These are phyloP conservation scores for Drosophila punjabiensis DNA, from an alignment of 1,140 invertebrate species.

Conservation along the genomic window DNA sequence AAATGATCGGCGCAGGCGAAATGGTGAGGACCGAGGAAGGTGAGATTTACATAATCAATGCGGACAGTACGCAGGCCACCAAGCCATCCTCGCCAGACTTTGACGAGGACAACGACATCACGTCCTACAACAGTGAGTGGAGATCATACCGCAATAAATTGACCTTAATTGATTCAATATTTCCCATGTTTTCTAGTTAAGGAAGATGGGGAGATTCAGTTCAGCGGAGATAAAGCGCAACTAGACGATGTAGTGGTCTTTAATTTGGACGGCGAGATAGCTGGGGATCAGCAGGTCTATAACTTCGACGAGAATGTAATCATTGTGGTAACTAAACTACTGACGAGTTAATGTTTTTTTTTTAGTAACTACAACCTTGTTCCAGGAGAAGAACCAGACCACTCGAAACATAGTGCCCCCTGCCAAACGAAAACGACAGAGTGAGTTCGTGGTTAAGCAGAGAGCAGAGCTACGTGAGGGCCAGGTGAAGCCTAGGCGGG, in stretches of 20 bases:
- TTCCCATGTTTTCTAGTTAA: conserved; percentile 45
- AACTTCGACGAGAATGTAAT: conserved; percentile 64
- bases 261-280: conserved; percentile 69
- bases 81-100: conserved; percentile 41
- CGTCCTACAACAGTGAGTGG: conserved; percentile 73
- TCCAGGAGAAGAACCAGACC: conserved; percentile 50
- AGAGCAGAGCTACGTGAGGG: neutral
- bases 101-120: conserved; percentile 53
- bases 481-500: conserved; percentile 27
- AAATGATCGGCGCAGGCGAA: conserved; percentile 42
- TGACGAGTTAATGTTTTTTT: no score
- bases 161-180: neutral
- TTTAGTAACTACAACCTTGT: neutral
- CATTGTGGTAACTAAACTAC: conserved; percentile 45
- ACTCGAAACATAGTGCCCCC: neutral
- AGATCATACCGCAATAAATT: neutral
- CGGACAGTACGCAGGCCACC: conserved; percentile 19
- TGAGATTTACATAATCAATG: conserved; percentile 67
- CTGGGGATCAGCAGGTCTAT: conserved; percentile 55
- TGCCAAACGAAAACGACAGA: conserved; percentile 26
- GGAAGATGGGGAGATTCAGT: conserved; percentile 78
- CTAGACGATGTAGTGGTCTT: conserved; percentile 68
- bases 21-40: conserved; percentile 52
- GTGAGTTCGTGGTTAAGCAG: conserved; percentile 53
- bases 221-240: conserved; percentile 55